Percentiles rank a stretch among this genome's conserved stretches.
These are phyloP conservation scores for Muscicapa striata DNA, from an alignment of 2,797 vertebrate species.

Conservation along the genomic window DNA sequence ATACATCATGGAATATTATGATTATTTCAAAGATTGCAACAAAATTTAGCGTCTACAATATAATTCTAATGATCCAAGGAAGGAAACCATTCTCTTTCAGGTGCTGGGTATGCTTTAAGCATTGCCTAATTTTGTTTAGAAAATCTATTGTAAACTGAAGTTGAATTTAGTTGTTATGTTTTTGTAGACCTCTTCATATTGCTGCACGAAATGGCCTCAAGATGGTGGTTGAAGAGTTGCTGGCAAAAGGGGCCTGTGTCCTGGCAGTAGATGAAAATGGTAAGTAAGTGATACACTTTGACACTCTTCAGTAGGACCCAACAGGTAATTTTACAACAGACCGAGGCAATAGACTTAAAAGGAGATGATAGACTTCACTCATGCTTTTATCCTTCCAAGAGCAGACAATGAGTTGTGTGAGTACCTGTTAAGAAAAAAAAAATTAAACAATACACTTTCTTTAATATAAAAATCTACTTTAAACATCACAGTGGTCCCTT, in stretches of 20 bases:
- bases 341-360: background rate
- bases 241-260: constrained; percentile 90
- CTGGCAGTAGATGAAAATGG: constrained; percentile 93
- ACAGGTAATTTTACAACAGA: constrained; percentile 1
- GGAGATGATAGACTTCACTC: background rate
- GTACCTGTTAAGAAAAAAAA: background rate
- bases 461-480: background rate
- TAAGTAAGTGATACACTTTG: constrained; percentile 71
- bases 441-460: background rate
- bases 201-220: constrained; percentile 93
- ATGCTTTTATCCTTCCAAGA: constrained; percentile 32
- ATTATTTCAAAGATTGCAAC: background rate
- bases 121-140: background rate
- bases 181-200: constrained; percentile 90
- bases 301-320: background rate
- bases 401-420: constrained; percentile 36
- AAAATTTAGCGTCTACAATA: background rate
- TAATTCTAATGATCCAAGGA: background rate
- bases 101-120: background rate
- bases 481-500: constrained; percentile 42
- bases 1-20: background rate
- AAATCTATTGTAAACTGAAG: background rate
- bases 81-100: background rate
- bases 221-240: constrained; percentile 89
- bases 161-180: background rate